Evolutionary conservation across 92 coral and sea anemone species (phyloP).

Genomic region (Actinernus sp.): DNA sequence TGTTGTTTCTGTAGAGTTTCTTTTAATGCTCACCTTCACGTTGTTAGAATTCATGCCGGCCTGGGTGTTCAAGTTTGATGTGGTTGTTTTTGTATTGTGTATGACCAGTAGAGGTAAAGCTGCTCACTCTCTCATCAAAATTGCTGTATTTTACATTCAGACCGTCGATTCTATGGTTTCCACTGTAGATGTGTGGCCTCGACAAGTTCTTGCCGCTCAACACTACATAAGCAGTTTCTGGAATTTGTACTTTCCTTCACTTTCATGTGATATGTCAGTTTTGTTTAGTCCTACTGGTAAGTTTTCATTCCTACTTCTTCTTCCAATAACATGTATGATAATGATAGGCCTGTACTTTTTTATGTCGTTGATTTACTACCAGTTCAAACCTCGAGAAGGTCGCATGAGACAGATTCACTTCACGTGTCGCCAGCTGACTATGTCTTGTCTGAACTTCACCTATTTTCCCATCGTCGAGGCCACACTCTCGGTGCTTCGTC

Average conservation of each 20-base stretch:
- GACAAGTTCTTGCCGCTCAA: slow-evolving; percentile 34
- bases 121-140: slow-evolving; percentile 41
- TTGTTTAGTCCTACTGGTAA: slow-evolving; percentile 61
- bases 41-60: slow-evolving; percentile 57
- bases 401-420: slow-evolving; percentile 26
- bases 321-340: slow-evolving; percentile 40
- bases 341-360: slow-evolving; percentile 22
- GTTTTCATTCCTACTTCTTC: slow-evolving; percentile 46
- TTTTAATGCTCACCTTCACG: slow-evolving; percentile 40
- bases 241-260: slow-evolving; percentile 62
- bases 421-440: slow-evolving; percentile 50
- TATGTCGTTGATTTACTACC: slow-evolving; percentile 8
- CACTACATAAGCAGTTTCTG: slow-evolving; percentile 67
- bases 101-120: slow-evolving; percentile 39
- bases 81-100: slow-evolving; percentile 58
- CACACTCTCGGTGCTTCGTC: slow-evolving; percentile 52
- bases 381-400: slow-evolving; percentile 4
- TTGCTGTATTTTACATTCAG: too few species aligned
- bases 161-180: slow-evolving; percentile 76
- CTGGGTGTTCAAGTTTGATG: slow-evolving; percentile 62
- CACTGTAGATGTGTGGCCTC: slow-evolving; percentile 73
- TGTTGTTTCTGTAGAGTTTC: slow-evolving; percentile 38
- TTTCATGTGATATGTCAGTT: slow-evolving; percentile 62
- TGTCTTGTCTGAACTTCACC: slow-evolving; percentile 57
- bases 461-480: slow-evolving; percentile 77